Base-by-base conservation (phyloP, 2,888 invertebrate species). In the Gonocerus acuteangulatus region DNA sequence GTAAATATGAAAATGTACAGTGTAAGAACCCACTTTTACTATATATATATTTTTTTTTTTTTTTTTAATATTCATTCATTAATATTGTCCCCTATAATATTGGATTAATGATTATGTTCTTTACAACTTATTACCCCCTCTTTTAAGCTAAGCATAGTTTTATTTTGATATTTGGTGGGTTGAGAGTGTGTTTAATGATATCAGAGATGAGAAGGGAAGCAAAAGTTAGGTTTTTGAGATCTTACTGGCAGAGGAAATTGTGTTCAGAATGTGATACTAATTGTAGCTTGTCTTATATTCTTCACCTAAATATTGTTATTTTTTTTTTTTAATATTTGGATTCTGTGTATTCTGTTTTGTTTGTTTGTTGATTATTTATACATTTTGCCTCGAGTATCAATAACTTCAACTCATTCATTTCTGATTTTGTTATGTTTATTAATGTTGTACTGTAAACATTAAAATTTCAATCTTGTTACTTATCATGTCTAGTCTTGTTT, bases 261-360 rank as follows among this genome's bases (percentile, higher is more conserved):
- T 67, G 66, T 67, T 67, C 66, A 67, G 66, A 54, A 58, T 67
- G 66, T 67, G 66, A 67, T 67, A 67, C 65, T 67, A 67, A 64
- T 67, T 63, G 45, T 64, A 59, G 62, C 48, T 51, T 23, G 18
- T 39, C 21, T 13, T 15, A 22, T 49, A 16, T 49, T 23, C n/a
- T 39, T 15, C 39, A 39, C 15, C 39, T 9, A 39, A 15, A n/a
- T 39, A 4, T 39, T 15, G n/a, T n/a, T n/a, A n/a, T n/a, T n/a
- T n/a, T n/a, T n/a, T n/a, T 39, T 39, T 39, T 39, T 39, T 9
- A 39, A 39, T n/a, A 6, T 9, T 39, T 13, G n/a, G 15, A 39
- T 39, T 39, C n/a, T 39, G 9, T 27, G 27, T 27, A 27, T 27
- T 27, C 4, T 27, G 9, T 27, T 6, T 27, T 27, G 4, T 9